A percentile compares a stretch with the other conserved stretches of the same genome.
Conservation (phyloP, 2,113 vertebrate genomes). For the Acanthisitta chloris region DNA sequence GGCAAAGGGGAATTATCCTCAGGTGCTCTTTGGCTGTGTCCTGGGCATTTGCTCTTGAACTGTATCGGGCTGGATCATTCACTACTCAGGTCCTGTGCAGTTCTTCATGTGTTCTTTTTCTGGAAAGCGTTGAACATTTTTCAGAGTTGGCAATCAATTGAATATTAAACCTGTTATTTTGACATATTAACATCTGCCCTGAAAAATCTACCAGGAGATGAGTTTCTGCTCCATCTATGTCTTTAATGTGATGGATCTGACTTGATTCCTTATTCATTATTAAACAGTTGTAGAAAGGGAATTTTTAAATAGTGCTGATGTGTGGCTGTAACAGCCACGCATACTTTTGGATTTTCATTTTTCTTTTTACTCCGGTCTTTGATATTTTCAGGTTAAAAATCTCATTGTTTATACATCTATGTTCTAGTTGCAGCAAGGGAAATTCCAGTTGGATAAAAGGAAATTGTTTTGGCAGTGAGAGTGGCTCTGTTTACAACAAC, state of each 20-base stretch:
- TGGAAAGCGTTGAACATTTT: not conserved
- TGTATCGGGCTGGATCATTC: not conserved
- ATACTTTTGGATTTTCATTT: not conserved
- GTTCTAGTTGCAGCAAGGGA: not conserved
- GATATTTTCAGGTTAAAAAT: constrained; percentile 1
- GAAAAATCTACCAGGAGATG: not conserved
- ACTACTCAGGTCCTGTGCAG: not conserved
- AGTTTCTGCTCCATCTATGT: not conserved
- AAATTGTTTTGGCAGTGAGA: not conserved
- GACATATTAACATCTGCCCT: not conserved
- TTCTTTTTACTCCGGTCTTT: not conserved
- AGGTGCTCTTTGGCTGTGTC: not conserved
- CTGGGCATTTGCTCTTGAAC: not conserved
- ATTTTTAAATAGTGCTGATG: not conserved
- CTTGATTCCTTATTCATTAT: not conserved
- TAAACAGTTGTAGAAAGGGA: not conserved
- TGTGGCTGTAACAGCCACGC: not conserved
- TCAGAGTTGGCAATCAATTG: not conserved
- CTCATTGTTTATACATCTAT: not conserved
- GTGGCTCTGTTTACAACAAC: not conserved
- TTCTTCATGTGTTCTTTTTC: not conserved
- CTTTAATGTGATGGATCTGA: not conserved
- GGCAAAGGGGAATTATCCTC: not conserved
- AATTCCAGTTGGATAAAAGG: not conserved
- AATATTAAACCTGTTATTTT: not conserved